These are phyloP conservation scores for Halesus radiatus DNA, from an alignment of 1,140 invertebrate species.

Conservation along the genomic window DNA sequence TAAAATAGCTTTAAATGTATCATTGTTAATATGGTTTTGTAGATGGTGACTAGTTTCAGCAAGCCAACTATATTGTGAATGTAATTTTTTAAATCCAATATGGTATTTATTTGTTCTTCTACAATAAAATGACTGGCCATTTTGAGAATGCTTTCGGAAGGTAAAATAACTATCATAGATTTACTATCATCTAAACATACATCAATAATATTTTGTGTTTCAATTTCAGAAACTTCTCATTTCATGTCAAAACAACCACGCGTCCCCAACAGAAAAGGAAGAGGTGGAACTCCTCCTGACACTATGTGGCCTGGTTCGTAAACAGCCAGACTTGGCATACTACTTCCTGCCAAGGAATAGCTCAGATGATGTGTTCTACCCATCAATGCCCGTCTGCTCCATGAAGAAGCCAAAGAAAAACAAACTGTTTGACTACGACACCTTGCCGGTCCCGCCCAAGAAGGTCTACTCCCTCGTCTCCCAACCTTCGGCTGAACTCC, in stretches of 20 bases:
- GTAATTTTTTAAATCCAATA: no score
- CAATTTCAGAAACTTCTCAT: slow-evolving; percentile 75
- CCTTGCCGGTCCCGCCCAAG: slow-evolving; percentile 61
- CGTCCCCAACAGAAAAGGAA: slow-evolving; percentile 82
- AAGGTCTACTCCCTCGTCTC: slow-evolving; percentile 70
- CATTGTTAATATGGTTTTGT: no score
- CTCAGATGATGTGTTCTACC: slow-evolving; percentile 52
- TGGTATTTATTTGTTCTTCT: no score
- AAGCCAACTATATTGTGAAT: no score
- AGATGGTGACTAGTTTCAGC: no score
- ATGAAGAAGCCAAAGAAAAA: slow-evolving; percentile 71
- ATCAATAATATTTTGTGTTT: background rate
- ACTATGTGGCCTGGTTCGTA: slow-evolving; percentile 79
- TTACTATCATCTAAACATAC: no score
- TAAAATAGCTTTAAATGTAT: no score
- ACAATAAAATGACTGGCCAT: no score
- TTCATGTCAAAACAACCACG: slow-evolving; percentile 79
- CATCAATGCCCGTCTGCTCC: slow-evolving; percentile 52
- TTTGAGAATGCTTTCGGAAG: no score
- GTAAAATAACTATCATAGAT: no score
- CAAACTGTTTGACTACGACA: slow-evolving; percentile 71
- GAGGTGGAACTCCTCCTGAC: slow-evolving; percentile 82
- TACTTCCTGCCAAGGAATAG: slow-evolving; percentile 68
- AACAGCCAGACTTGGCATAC: slow-evolving; percentile 78
- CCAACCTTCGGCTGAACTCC: slow-evolving; percentile 60